These are phyloP conservation scores for Labeo calbasu DNA, from an alignment of 2,797 vertebrate species.

Conservation along the genomic window DNA sequence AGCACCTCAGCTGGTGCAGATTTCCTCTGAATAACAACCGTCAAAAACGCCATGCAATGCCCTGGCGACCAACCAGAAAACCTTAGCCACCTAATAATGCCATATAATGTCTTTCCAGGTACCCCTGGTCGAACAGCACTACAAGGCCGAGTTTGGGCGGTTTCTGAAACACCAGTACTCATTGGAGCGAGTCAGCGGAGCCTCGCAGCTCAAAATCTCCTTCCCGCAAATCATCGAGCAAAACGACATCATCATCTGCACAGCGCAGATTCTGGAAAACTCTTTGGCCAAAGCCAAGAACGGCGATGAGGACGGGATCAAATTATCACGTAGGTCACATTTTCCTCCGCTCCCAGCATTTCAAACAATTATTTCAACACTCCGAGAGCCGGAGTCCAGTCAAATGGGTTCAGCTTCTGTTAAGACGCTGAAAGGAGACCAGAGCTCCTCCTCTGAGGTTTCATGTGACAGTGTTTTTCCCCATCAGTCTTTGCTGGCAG, in stretches of 20 bases:
- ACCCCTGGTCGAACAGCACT: constrained; percentile 92
- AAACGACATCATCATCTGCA: constrained; percentile 91
- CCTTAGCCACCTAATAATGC: neutral
- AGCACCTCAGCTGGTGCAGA: neutral
- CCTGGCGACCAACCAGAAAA: neutral
- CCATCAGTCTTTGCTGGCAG: constrained; percentile 69
- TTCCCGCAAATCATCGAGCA: constrained; percentile 85
- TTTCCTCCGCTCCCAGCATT: neutral
- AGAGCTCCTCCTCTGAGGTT: constrained; percentile 65
- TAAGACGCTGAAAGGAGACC: constrained; percentile 14
- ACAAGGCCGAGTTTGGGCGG: constrained; percentile 83
- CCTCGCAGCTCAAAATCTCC: constrained; percentile 90
- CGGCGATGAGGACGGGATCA: constrained; percentile 85
- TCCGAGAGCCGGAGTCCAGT: neutral
- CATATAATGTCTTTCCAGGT: constrained; percentile 74
- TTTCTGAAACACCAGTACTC: constrained; percentile 83
- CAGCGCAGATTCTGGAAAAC: constrained; percentile 97
- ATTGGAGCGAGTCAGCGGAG: constrained; percentile 88
- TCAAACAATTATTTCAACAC: neutral
- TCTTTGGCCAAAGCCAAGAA: constrained; percentile 78
- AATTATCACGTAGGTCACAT: constrained; percentile 82
- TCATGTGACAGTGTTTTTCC: constrained; percentile 69
- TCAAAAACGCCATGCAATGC: neutral
- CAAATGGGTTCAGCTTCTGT: constrained; percentile 26
- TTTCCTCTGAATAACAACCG: neutral